Evolutionary conservation across 2,113 vertebrate species (phyloP), one percentile per base, ranked within the genome.

Genomic region (Noturus placidus): DNA sequence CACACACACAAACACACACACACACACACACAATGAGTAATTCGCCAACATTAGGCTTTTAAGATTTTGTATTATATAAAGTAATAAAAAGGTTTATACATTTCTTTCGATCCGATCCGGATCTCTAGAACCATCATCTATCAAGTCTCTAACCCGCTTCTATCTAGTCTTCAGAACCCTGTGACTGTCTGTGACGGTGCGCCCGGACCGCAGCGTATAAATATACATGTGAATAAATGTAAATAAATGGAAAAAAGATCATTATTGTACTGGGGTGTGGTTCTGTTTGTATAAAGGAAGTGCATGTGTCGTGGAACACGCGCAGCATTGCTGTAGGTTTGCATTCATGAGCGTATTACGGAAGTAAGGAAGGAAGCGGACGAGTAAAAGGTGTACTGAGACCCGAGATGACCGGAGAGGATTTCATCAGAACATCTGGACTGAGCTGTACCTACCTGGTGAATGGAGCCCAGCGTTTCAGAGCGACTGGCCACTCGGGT

Each of bases 391-490:
- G 4, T 4, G 25, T 69, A 33, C 3, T 0, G 30, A 69, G 30
- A 69, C 5, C 10, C 0, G n/a, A 70, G 69, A 20, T 4, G 14
- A 20, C 35, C 6, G 0, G 33, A 30, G 13, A 5, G n/a, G 0
- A 15, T 17, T 33, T 17, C 5, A 33, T 69, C n/a, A 17, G 65
- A 13, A 14, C n/a, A 13, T 9, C 7, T 46, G 42, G 42, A 46
- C 22, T 7, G 6, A 61, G 10, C n/a, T 0, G 7, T 38, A 20
- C 54, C 9, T 93, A 99, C 98, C 97, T 99, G 98, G 83, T 99
- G 97, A 90, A 99, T 98, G 63, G 98, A 97, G 80, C 98, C 98
- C 57, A 99, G 82, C 97, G 97, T 97, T 93, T 99, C 98, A 0
- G 97, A 97, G 89, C 96, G 96, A 85, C 96, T 97, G 89, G 97